These are phyloP conservation scores for Chrysomallon squamiferum DNA, from an alignment of 1,140 invertebrate species.

Conservation along the genomic window DNA sequence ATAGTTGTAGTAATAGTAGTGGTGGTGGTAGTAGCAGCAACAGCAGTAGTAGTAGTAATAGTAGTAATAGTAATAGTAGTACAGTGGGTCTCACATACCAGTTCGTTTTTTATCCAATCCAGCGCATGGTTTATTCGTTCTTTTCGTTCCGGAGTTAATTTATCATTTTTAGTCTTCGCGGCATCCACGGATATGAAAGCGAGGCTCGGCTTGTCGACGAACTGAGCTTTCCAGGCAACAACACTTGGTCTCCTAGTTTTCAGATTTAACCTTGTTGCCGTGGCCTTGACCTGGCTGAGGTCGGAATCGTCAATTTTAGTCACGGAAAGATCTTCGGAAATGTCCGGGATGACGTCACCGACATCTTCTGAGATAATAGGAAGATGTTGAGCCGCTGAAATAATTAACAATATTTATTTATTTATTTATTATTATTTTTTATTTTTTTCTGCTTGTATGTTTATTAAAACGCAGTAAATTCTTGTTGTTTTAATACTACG, in stretches of 20 bases:
- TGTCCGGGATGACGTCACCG: slow-evolving; percentile 4
- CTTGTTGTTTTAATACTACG: no score
- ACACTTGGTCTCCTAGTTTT: background rate
- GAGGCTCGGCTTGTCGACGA: background rate
- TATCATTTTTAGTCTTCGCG: background rate
- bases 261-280: background rate
- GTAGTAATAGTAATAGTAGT: no score
- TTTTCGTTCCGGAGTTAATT: background rate
- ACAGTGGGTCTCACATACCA: background rate
- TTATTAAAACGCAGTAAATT: no score
- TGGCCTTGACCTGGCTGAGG: background rate
- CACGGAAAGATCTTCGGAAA: background rate
- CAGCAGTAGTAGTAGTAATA: no score
- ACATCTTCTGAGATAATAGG: no score
- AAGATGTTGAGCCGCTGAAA: no score
- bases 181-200: background rate
- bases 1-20: no score
- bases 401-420: no score
- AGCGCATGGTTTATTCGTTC: background rate
- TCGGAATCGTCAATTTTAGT: background rate
- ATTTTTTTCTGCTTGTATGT: no score
- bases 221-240: slow-evolving; percentile 5
- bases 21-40: no score
- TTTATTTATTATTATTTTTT: no score
- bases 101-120: background rate